Conservation (phyloP, 2,888 invertebrate species). For the Lysandra coridon region DNA sequence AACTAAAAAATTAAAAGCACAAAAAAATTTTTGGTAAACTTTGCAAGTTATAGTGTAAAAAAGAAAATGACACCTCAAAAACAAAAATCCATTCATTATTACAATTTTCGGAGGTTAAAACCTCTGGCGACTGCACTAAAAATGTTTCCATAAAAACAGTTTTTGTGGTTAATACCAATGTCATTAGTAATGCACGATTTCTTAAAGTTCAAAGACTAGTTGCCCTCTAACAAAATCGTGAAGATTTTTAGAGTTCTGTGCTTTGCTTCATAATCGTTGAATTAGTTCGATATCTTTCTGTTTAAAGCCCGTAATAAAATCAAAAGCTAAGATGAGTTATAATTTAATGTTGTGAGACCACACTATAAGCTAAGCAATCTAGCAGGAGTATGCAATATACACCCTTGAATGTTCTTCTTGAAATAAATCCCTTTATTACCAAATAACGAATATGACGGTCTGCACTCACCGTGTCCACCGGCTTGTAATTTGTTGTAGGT, state of each 20-base stretch:
- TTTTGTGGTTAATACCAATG: conserved; percentile 49
- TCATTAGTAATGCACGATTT: conserved; percentile 63
- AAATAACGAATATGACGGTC: neutral
- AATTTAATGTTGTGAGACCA: too few relatives aligned
- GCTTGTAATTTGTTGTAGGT: too few relatives aligned
- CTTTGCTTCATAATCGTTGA: neutral
- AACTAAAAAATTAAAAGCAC: too few relatives aligned
- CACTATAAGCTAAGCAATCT: too few relatives aligned
- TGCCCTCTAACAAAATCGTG: conserved; percentile 28
- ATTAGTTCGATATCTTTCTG: neutral
- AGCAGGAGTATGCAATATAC: neutral
- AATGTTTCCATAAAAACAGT: neutral
- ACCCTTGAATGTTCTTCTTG: neutral
- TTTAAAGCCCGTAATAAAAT: neutral
- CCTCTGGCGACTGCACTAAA: too few relatives aligned
- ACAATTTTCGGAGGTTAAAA: too few relatives aligned
- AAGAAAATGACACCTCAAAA: too few relatives aligned
- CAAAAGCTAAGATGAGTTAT: too few relatives aligned
- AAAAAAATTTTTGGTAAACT: too few relatives aligned
- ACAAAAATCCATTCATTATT: too few relatives aligned
- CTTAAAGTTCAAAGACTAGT: conserved; percentile 29
- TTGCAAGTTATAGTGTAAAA: too few relatives aligned
- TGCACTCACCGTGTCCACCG: neutral
- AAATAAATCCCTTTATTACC: neutral
- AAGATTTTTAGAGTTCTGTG: conserved; percentile 32